phyloP scores from a whole-genome alignment of 2,113 vertebrate species.

The Scalopus aquaticus region DNA sequence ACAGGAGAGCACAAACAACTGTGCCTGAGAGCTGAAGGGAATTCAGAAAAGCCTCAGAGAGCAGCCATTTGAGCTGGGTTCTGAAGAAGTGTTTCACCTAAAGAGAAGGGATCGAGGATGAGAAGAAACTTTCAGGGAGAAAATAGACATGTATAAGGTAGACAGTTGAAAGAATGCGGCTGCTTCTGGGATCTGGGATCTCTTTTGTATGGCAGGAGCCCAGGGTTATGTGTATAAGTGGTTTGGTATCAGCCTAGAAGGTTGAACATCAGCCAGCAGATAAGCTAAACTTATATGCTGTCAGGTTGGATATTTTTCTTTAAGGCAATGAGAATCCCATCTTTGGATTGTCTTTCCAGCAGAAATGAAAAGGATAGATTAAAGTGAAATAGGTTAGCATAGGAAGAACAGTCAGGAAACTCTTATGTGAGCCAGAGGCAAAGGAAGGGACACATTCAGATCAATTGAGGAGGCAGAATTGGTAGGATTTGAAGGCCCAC shows the following conservation, averaged over 20 bases:
- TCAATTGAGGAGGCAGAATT: neutral
- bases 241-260: neutral
- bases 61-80: neutral
- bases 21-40: neutral
- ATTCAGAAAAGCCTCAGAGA: neutral
- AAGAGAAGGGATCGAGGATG: neutral
- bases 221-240: neutral
- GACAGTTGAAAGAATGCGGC: neutral
- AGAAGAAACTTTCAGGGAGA: neutral
- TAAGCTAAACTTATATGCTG: neutral
- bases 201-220: neutral
- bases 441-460: neutral
- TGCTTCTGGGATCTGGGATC: neutral
- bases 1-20: neutral
- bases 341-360: neutral
- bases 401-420: neutral
- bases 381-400: neutral
- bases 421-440: neutral
- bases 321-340: neutral
- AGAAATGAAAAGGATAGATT: neutral
- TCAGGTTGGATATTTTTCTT: neutral
- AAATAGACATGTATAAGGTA: neutral
- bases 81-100: neutral
- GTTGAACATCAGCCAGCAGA: neutral
- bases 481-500: neutral